Evolutionary conservation across 2,888 invertebrate species (phyloP), one percentile per base, ranked within the genome.

Genomic region (Hydroisotoma schaefferi): DNA sequence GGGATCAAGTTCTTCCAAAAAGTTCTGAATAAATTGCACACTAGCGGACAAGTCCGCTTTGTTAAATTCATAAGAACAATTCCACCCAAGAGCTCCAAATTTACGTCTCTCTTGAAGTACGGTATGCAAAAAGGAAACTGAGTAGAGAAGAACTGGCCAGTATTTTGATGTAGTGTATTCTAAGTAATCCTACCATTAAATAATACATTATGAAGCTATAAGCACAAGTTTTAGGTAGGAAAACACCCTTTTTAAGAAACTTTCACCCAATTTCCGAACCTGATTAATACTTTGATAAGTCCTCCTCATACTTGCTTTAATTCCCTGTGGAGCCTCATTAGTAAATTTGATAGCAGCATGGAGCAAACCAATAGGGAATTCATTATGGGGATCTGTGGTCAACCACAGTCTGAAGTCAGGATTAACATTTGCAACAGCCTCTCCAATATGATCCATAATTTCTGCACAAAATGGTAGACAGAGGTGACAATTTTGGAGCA

Each of bases 291-390:
- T 88, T 53, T 87, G 77, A 77, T 88, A 91, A 0, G 90, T 90
- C n/a, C 87, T 85, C 0, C 86, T 78, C 46, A 94, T 84, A 76
- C 94, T 94, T 2, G 92, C 90, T 55, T 89, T 81, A 2, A 81
- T 75, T 73, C 90, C 94, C 77, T 92, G 90, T 0, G 95, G 95
- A 0, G 94, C 93, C 76, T 97, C 95, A 76, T 94, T 94, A 0
- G 94, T 94, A 89, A 97, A 94, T 81, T 95, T 95, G 0, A 95
- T 89, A 38, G 94, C 90, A 73, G 92, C 93, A 76, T 95, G 93
- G 44, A 97, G 79, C 2, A 95, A 87, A 48, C 89, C 84, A 0
- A 94, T 90, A 0, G 97, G 95, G 76, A 97, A 97, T 78, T 93
- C 85, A 0, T 87, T 87, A 0, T 90, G 88, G 0, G 94, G 94